Percentiles rank a stretch among this genome's conserved stretches.
These are phyloP conservation scores for Meiosimyza platycephala DNA, from an alignment of 2,888 invertebrate species.

Conservation along the genomic window DNA sequence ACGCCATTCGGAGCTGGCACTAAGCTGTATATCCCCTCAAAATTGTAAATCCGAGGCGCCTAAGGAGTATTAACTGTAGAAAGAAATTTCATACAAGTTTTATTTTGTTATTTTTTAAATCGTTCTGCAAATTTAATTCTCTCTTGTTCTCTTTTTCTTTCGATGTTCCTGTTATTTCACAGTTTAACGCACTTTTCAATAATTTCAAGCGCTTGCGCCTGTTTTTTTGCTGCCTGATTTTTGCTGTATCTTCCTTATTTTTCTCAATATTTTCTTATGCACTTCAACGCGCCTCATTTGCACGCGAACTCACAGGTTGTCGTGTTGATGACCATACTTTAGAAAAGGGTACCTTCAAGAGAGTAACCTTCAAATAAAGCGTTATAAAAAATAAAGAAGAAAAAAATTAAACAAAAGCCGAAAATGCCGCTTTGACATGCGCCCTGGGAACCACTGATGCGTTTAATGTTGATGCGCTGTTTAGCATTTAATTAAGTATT, in stretches of 20 bases:
- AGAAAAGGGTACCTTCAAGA: not conserved
- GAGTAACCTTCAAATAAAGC: slow-evolving; percentile 31
- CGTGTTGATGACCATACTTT: not conserved
- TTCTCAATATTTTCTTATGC: not conserved
- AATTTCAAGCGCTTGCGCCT: no score
- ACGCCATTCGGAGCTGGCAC: no score
- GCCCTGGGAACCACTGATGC: not conserved
- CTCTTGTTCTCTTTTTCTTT: no score
- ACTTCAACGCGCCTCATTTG: not conserved
- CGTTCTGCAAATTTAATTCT: no score
- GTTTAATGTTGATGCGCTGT: slow-evolving; percentile 24
- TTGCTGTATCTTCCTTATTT: not conserved
- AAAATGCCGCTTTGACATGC: slow-evolving; percentile 29
- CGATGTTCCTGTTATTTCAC: no score
- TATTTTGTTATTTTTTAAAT: no score
- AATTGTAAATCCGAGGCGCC: no score
- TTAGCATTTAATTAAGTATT: slow-evolving; percentile 35
- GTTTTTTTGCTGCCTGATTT: no score
- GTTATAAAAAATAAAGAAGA: not conserved
- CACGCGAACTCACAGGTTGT: slow-evolving; percentile 14
- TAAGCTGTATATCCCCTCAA: no score
- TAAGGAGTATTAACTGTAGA: no score
- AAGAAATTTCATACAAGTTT: no score
- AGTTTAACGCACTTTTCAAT: no score
- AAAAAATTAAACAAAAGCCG: not conserved